Conservation (phyloP, 1,140 invertebrate species). For the Gryllus bimaculatus region DNA sequence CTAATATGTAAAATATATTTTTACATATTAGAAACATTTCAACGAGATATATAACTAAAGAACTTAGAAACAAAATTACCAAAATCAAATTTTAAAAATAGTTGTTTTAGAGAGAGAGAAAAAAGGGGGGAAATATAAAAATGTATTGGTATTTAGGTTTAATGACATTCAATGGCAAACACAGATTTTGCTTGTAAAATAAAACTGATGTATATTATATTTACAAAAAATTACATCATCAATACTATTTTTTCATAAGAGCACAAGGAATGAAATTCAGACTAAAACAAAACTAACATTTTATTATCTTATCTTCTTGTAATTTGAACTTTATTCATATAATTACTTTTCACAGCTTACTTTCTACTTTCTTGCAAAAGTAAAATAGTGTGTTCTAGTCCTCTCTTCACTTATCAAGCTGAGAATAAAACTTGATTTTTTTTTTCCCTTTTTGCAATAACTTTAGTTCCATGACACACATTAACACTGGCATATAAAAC, state of each 20-base stretch:
- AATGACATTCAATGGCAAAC: background rate
- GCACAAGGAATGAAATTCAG: background rate
- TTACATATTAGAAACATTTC: too few species aligned
- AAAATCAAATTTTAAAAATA: too few species aligned
- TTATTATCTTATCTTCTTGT: background rate
- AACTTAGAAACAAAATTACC: too few species aligned
- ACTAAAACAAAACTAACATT: background rate
- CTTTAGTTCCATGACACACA: background rate
- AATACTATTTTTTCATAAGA: background rate
- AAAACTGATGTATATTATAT: slow-evolving; percentile 1
- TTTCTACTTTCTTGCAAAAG: background rate
- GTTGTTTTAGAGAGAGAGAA: too few species aligned
- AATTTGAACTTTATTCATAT: background rate
- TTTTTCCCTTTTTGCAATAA: background rate
- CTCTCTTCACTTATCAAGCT: too few species aligned
- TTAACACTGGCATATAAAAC: background rate
- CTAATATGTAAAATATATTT: too few species aligned
- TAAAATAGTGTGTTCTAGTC: background rate
- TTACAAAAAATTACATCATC: background rate
- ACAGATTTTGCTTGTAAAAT: background rate
- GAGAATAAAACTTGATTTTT: background rate
- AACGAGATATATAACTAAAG: too few species aligned
- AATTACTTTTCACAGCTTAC: background rate
- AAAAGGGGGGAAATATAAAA: too few species aligned
- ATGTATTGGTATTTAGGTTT: background rate